These are phyloP conservation scores for Ornithoptera priamus DNA, from an alignment of 2,888 invertebrate genomes.

Conservation along the genomic window DNA sequence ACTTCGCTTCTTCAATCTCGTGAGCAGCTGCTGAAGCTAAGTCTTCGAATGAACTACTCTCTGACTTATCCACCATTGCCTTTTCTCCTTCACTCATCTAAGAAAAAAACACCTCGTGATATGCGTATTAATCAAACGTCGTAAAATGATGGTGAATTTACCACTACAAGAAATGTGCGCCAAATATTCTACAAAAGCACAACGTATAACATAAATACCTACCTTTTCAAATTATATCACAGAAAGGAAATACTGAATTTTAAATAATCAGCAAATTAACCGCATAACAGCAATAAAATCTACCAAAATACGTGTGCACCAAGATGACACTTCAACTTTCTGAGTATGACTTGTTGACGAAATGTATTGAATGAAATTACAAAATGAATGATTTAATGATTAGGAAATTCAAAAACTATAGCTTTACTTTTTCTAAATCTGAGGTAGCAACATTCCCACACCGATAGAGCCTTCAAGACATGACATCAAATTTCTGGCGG, in stretches of 20 bases:
- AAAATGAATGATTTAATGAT: slow-evolving; percentile 23
- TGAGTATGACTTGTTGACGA: slow-evolving; percentile 34
- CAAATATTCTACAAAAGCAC: slow-evolving; percentile 1
- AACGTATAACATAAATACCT: not conserved
- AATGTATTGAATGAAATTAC: slow-evolving; percentile 39
- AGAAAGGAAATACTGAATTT: slow-evolving; percentile 6
- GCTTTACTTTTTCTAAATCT: not conserved
- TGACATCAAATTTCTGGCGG: not conserved
- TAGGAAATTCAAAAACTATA: slow-evolving; percentile 16
- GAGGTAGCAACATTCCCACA: not conserved
- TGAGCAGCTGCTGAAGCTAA: slow-evolving; percentile 79
- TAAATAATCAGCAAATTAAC: slow-evolving; percentile 11
- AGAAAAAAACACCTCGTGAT: slow-evolving; percentile 45
- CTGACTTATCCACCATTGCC: slow-evolving; percentile 79
- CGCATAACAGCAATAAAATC: slow-evolving; percentile 42
- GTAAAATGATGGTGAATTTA: slow-evolving; percentile 21
- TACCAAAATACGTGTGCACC: slow-evolving; percentile 41
- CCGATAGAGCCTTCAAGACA: not conserved
- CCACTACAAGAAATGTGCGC: slow-evolving; percentile 1
- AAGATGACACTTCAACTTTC: slow-evolving; percentile 43
- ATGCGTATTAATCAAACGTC: slow-evolving; percentile 40
- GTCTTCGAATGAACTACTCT: slow-evolving; percentile 84
- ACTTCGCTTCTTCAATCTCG: slow-evolving; percentile 75
- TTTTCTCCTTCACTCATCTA: slow-evolving; percentile 74
- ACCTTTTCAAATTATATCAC: slow-evolving; percentile 24